Percentiles rank a stretch among this genome's conserved stretches.
phyloP scores from a whole-genome alignment of 1,140 invertebrate species.

The Sitodiplosis mosellana region DNA sequence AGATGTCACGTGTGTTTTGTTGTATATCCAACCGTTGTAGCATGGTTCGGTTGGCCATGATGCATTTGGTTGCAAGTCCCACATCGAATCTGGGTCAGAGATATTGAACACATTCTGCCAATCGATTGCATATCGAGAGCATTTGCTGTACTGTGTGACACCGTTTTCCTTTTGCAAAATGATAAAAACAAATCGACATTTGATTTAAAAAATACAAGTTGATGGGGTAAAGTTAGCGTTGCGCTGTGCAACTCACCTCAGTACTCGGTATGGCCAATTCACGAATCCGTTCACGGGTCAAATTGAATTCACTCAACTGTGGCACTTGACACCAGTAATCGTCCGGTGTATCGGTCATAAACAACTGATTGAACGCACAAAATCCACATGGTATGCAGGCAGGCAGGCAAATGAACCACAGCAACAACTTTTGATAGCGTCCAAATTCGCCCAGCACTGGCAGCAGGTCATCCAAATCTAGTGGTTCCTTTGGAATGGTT shows the following conservation, averaged over 20 bases:
- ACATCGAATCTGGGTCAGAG: slow-evolving; percentile 7
- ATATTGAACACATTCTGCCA: slow-evolving; percentile 30
- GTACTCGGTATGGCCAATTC: slow-evolving; percentile 41
- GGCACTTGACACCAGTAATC: slow-evolving; percentile 63
- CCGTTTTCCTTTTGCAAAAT: slow-evolving; percentile 25
- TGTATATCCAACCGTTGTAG: slow-evolving; percentile 62
- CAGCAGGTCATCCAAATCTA: slow-evolving; percentile 67
- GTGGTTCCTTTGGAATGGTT: slow-evolving; percentile 36
- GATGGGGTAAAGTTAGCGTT: no score
- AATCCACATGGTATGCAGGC: slow-evolving; percentile 77
- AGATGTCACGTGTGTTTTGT: slow-evolving; percentile 42
- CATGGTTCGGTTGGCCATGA: slow-evolving; percentile 47
- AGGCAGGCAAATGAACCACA: slow-evolving; percentile 73
- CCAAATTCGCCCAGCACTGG: slow-evolving; percentile 75
- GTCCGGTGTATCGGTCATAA: slow-evolving; percentile 60
- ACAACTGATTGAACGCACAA: slow-evolving; percentile 77
- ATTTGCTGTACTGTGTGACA: slow-evolving; percentile 34
- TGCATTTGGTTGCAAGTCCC: slow-evolving; percentile 26
- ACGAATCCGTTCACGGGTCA: slow-evolving; percentile 37
- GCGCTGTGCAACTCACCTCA: background rate
- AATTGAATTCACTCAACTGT: slow-evolving; percentile 29
- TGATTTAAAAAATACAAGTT: background rate
- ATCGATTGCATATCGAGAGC: slow-evolving; percentile 46
- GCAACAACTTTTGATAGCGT: slow-evolving; percentile 62
- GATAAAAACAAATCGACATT: background rate